Percentiles rank a stretch among this genome's conserved stretches.
Conservation (phyloP, 2,113 vertebrate genomes). For the Cryptomyrus ogoouensis region DNA sequence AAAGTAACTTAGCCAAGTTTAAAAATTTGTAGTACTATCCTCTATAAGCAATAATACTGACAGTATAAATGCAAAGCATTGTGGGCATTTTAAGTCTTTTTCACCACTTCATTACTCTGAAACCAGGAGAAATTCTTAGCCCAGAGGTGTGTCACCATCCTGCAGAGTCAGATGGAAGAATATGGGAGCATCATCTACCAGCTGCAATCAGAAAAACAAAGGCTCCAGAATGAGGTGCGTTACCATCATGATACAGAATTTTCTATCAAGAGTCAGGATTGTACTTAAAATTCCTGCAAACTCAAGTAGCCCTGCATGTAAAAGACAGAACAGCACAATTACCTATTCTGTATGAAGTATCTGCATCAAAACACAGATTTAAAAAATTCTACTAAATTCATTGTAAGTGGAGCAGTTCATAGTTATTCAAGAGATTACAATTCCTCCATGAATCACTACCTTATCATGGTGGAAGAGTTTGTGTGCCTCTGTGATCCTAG, state of each 20-base stretch:
- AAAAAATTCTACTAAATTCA: not conserved
- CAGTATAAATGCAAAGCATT: not conserved
- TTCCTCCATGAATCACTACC: not conserved
- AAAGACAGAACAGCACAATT: not conserved
- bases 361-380: not conserved
- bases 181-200: constrained; percentile 75
- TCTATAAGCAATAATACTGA: not conserved
- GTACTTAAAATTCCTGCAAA: not conserved
- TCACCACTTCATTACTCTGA: not conserved
- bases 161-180: constrained; percentile 79
- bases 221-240: constrained; percentile 79
- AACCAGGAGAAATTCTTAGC: constrained; percentile 73
- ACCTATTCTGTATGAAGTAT: not conserved
- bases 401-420: not conserved
- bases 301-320: not conserved
- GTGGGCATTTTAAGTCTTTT: not conserved
- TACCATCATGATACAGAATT: constrained; percentile 33
- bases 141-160: constrained; percentile 65
- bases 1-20: not conserved
- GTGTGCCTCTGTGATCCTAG: not conserved
- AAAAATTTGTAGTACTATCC: not conserved
- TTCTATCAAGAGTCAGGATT: not conserved
- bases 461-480: not conserved
- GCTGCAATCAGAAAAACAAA: constrained; percentile 74
- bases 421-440: not conserved